These are phyloP conservation scores for Platycheirus rosarum DNA, from an alignment of 2,888 invertebrate genomes.

Conservation along the genomic window DNA sequence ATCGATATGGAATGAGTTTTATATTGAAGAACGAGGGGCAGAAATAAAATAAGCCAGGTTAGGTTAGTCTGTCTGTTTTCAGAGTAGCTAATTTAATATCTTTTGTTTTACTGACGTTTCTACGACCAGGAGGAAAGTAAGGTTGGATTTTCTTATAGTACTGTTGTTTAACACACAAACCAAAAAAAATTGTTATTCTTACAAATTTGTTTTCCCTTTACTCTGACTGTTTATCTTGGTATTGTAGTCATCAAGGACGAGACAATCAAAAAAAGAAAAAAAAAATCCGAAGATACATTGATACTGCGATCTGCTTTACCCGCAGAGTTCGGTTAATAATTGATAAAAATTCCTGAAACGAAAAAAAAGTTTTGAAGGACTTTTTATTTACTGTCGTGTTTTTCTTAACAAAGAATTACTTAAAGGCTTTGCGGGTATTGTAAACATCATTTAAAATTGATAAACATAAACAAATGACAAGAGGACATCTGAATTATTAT, in stretches of 20 bases:
- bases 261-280: not conserved
- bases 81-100: conserved; percentile 62
- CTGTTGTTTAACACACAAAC: not conserved
- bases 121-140: too few species aligned
- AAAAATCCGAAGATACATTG: conserved; percentile 3
- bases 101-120: conserved; percentile 66
- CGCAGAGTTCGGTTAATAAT: conserved; percentile 56
- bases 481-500: conserved; percentile 18
- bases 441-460: conserved; percentile 25
- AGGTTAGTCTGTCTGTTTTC: conserved; percentile 45
- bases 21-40: not conserved
- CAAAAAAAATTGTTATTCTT: not conserved
- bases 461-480: conserved; percentile 32
- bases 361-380: conserved; percentile 33
- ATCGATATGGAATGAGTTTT: conserved; percentile 20
- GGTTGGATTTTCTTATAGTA: not conserved
- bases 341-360: conserved; percentile 37
- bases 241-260: not conserved
- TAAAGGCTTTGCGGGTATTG: conserved; percentile 40
- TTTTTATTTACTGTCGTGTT: conserved; percentile 43
- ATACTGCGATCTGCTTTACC: too few species aligned
- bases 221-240: conserved; percentile 3
- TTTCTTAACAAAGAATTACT: conserved; percentile 34
- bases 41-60: not conserved
- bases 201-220: not conserved